Evolutionary conservation across 2,797 vertebrate species (phyloP).

Genomic region (Sebastes umbrosus): DNA sequence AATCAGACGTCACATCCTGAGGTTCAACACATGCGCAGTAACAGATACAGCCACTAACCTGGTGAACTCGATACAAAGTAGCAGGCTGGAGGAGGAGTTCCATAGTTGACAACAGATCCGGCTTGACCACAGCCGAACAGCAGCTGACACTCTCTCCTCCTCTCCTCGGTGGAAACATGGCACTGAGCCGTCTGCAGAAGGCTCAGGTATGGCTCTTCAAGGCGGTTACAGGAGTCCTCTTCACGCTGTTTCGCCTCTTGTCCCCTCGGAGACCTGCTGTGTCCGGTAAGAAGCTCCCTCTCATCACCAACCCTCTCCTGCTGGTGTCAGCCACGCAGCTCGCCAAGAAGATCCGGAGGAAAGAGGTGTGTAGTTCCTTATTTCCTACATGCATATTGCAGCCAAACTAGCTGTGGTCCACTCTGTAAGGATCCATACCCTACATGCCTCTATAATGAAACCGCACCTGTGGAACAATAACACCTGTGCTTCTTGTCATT

Average conservation of each 20-base stretch:
- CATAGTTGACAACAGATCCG: rapidly evolving
- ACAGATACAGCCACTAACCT: rapidly evolving
- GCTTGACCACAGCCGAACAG: background rate
- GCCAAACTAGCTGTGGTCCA: background rate
- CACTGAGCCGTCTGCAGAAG: slow-evolving; percentile 37
- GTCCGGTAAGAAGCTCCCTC: slow-evolving; percentile 56
- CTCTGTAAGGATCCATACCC: background rate
- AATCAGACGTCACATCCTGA: rapidly evolving
- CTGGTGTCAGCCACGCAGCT: slow-evolving; percentile 72
- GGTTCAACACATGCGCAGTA: too few species aligned
- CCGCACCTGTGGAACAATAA: slow-evolving; percentile 18
- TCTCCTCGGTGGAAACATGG: slow-evolving; percentile 57
- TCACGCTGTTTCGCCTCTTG: slow-evolving; percentile 54
- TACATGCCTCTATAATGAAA: background rate
- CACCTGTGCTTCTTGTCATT: background rate
- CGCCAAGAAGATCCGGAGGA: slow-evolving; percentile 79
- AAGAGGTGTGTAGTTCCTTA: slow-evolving; percentile 70
- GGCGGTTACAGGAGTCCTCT: slow-evolving; percentile 20
- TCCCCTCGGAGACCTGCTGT: slow-evolving; percentile 4
- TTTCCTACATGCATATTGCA: background rate
- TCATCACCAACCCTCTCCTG: slow-evolving; percentile 72
- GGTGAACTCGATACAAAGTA: background rate
- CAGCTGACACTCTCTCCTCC: background rate
- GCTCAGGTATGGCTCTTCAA: slow-evolving; percentile 48
- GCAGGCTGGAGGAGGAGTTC: background rate